Evolutionary conservation across 2,888 invertebrate species (phyloP), one percentile per base, ranked within the genome.

Genomic region (Eilema sororculum): DNA sequence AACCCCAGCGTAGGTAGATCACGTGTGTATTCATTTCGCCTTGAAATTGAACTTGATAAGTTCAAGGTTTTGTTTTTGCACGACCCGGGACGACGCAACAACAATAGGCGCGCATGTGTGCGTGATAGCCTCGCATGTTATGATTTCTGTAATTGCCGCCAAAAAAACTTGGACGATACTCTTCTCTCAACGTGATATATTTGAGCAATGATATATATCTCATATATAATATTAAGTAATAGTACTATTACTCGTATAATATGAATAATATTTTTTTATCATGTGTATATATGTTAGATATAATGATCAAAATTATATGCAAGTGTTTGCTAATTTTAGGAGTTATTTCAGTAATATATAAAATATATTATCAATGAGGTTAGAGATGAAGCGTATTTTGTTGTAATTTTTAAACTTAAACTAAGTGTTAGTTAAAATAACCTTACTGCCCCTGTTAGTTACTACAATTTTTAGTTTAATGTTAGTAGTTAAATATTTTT

Each of bases 31-130:
- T 84, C 79, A 84, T 85, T 84, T 93, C 87, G 90, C 95, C 95
- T 95, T 95, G 94, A 90, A 88, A 82, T 86, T 93, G 94, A 95
- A 94, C 95, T 93, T 90, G 75, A 78, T 73, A 88, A 91, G 95
- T 95, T 95, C 95, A 95, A 95, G 95, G 95, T 88, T 92, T 87
- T 85, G 89, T 95, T 94, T 95, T 95, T 94, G 92, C 92, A 89
- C 85, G 84, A 75, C 78, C 78, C 85, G 78, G 84, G 77, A 79
- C 80, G 80, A 83, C 77, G 86, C 86, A 91, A 88, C 84, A 90
- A 91, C 90, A 92, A 92, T 90, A 87, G 87, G 69, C 79, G 80
- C 74, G 80, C 76, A 69, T 85, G 84, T 89, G 86, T 87, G 87
- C 77, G 84, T 84, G 78, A 76, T 82, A 77, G 82, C 79, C 81